Base-by-base conservation (phyloP, 2,797 vertebrate species). In the Neopelma chrysocephalum region DNA sequence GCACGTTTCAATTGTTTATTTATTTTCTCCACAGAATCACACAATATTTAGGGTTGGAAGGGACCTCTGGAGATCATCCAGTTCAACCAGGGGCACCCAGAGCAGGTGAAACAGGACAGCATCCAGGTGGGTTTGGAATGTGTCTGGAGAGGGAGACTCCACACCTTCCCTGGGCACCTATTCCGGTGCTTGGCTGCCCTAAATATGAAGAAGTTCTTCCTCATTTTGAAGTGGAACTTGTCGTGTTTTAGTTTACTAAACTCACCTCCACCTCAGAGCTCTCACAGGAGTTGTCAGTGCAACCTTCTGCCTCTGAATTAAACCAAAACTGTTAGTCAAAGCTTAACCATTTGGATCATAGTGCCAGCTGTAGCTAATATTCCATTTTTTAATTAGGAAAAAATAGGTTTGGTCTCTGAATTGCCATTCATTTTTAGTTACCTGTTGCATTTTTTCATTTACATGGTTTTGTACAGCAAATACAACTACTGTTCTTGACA, bases 201-300 rank as follows among this genome's bases (percentile, higher is more conserved):
- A 29, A 51, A 51, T 27, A 29, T 51, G 18, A 25, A 60, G 57
- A 75, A 47, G 54, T 69, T 20, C 12, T 43, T 42, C 42, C 71
- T 48, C 36, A 4, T 36, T n/a, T 23, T 62, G 42, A 50, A n/a
- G 36, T 25, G 43, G n/a, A 38, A 5, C 19, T 57, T 42, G 7
- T 50, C 0, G 0, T 36, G 1, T 16, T 4, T 27, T 21, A 10
- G 7, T 70, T 62, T 57, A 25, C 22, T 50, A 15, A 82, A 43
- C 43, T 76, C 42, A 25, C 40, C 64, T 82, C 42, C 20, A 31
- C 43, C 18, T n/a, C 8, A 21, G 65, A 73, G 53, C 11, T 90
- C 64, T 56, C 64, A 25, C 38, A 71, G 50, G 38, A 45, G 32
- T 1, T 68, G 42, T 48, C 76, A 45, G 32, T 26, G 32, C n/a